These are phyloP conservation scores for Nipponia nippon DNA, from an alignment of 2,113 vertebrate genomes.

Conservation along the genomic window DNA sequence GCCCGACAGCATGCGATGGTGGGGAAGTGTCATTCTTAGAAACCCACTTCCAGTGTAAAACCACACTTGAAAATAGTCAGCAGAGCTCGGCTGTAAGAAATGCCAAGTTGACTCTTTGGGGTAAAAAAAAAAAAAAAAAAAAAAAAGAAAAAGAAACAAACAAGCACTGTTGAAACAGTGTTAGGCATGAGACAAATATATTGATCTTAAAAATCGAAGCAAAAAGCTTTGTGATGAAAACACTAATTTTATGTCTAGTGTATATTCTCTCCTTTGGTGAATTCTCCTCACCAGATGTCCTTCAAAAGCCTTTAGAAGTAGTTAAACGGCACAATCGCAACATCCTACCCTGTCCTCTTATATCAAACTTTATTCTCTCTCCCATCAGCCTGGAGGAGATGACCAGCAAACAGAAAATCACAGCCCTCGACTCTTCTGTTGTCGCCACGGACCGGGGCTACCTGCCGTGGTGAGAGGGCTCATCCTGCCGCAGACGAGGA, in stretches of 20 bases:
- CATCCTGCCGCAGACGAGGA: fast-evolving
- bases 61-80: neutral
- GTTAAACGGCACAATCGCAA: neutral
- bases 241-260: fast-evolving
- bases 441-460: neutral
- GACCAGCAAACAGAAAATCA: neutral
- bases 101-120: neutral
- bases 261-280: neutral
- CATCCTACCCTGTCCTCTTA: neutral
- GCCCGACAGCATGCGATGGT: neutral
- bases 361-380: neutral
- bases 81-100: neutral
- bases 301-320: neutral
- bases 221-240: neutral
- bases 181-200: neutral
- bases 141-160: neutral
- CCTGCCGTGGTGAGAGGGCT: neutral
- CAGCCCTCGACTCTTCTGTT: fast-evolving
- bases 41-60: neutral
- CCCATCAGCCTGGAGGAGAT: neutral
- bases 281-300: neutral
- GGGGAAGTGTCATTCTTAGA: neutral
- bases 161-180: neutral
- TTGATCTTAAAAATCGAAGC: neutral
- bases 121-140: neutral